Base-by-base conservation (phyloP, 2,797 vertebrate species). In the Thamnophis elegans region DNA sequence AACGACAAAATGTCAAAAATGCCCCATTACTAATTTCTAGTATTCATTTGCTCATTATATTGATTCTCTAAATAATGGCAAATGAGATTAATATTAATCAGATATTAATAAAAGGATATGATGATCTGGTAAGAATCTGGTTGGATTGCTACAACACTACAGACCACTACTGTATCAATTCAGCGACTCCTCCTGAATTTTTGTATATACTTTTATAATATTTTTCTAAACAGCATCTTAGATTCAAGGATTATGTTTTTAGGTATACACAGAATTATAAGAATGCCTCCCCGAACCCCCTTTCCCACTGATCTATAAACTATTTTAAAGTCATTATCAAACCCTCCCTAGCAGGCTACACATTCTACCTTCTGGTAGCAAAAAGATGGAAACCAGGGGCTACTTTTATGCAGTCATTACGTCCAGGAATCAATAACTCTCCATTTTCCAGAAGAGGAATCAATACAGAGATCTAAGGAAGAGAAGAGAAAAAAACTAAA, bases 341-440 rank as follows among this genome's bases (percentile, higher is more conserved):
- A 82, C 20, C 36, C 20, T 82, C 8, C 90, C 42, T 91, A 2
- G n/a, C 2, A 2, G 5, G 92, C 86, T 54, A 47, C 0, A 85
- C 0, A 1, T 62, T 95, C 93, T 97, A 99, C 99, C 99, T 98
- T 96, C 99, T 98, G 13, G 99, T 99, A 56, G 99, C 99, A 97
- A 99, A 99, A 95, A 99, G 99, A 59, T 99, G 99, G 97, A 99
- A 99, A 82, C 98, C 98, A 8, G 99, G 97, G 0, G 98, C 98
- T 42, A 98, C 98, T 95, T 99, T 98, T 32, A 99, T 97, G 94
- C 98, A 99, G 89, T 99, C 99, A 56, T 98, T 98, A 58, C 98
- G 97, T 47, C 99, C 99, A 92, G 99, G 98, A 97, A 99, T 98
- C 94, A 99, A 96, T 94, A 99, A 96, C 92, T 98, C 98, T 93